phyloP scores from a whole-genome alignment of 2,888 invertebrate species.

The Chrysomela aeneicollis region DNA sequence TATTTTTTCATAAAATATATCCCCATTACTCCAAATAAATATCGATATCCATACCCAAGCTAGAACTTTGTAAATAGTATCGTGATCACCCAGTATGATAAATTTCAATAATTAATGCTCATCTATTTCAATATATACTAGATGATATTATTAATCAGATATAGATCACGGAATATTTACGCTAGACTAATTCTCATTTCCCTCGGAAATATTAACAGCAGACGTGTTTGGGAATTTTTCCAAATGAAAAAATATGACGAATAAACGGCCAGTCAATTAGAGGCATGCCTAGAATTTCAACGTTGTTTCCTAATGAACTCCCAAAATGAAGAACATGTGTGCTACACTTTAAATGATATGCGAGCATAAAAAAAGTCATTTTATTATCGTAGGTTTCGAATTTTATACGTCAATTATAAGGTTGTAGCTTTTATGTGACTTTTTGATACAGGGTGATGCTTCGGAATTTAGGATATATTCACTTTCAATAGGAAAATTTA shows the following conservation, averaged over 20 bases:
- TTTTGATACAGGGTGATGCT: not conserved
- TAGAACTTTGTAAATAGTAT: no score
- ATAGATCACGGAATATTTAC: no score
- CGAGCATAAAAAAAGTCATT: constrained; percentile 21
- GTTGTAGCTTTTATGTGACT: constrained; percentile 22
- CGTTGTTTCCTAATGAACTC: constrained; percentile 35
- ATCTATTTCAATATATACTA: no score
- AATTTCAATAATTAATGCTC: no score
- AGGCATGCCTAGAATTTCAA: constrained; percentile 45
- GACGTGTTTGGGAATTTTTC: constrained; percentile 14
- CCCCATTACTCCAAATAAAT: no score
- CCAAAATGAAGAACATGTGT: constrained; percentile 37
- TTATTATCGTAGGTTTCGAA: constrained; percentile 33
- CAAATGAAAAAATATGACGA: constrained; percentile 44
- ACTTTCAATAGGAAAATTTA: no score
- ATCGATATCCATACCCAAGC: no score
- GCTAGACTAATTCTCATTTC: not conserved
- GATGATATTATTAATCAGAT: no score
- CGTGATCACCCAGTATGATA: no score
- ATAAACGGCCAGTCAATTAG: constrained; percentile 46
- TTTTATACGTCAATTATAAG: constrained; percentile 39
- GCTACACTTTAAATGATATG: constrained; percentile 23
- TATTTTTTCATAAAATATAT: no score
- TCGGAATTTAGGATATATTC: not conserved
- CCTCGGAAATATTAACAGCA: not conserved